Base-by-base conservation (phyloP, 2,797 vertebrate species). In the Echiichthys vipera region DNA sequence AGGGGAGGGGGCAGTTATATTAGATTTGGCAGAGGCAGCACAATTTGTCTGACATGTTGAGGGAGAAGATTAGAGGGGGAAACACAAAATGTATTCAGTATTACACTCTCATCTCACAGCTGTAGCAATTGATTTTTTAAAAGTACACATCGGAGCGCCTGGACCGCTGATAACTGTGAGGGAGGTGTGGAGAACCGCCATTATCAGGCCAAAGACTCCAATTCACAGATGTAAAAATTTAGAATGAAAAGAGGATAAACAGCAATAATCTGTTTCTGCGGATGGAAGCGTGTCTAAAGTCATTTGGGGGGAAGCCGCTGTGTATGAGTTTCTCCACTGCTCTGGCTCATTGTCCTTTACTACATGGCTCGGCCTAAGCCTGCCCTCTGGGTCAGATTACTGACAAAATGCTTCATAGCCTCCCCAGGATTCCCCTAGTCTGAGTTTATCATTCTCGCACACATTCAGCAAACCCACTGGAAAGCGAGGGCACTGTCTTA, bases 21-120 rank as follows among this genome's bases (percentile, higher is more conserved):
- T 92, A 91, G 87, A 93, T 93, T 93, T 93, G 86, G 88, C 82
- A 77, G 78, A 88, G 86, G 89, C 91, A 89, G 91, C 85, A 92
- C 89, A 92, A 93, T 93, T 93, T 93, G 87, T 88, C 82, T 88
- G 90, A 93, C 89, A 91, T 89, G 88, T 92, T 93, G 91, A 92
- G 84, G 88, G 77, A 92, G 86, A 93, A 93, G 93, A 94, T 93
- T 94, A 90, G 88, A 91, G 45, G 67, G 73, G 82, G 76, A 87
- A 89, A 89, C 85, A 89, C 85, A 83, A 87, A 92, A 93, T 92
- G 87, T 89, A 91, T 93, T 93, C 91, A 88, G 83, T 78, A 90
- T 92, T 89, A 91, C 88, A 84, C 86, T 90, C 88, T 91, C 91
- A 90, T 93, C 89, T 90, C 86, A 84, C 88, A 88, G 92, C 91